These are phyloP conservation scores for Boulengeromyrus knoepffleri DNA, from an alignment of 2,113 vertebrate species.

Conservation along the genomic window DNA sequence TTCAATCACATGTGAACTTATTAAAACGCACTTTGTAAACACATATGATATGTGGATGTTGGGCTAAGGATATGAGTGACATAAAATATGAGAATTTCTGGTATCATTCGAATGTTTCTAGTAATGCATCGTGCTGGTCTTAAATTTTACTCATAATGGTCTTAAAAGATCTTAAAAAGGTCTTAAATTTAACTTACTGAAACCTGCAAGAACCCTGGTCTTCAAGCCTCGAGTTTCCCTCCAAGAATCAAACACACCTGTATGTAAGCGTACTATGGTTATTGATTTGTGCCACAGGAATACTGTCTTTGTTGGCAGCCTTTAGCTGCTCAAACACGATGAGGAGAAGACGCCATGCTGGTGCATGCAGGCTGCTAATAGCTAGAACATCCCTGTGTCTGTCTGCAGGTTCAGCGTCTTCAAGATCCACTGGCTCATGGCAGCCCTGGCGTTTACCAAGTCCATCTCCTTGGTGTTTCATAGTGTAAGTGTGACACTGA, in stretches of 20 bases:
- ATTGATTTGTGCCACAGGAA: neutral
- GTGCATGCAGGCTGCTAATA: neutral
- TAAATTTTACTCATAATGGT: too few relatives aligned
- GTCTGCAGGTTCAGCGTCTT: conserved; percentile 70
- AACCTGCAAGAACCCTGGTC: too few relatives aligned
- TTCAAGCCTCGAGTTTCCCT: neutral
- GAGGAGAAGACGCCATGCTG: neutral
- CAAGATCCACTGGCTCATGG: conserved; percentile 85
- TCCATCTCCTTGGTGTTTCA: conserved; percentile 70
- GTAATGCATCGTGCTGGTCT: too few relatives aligned
- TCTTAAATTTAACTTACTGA: too few relatives aligned
- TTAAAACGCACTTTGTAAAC: too few relatives aligned
- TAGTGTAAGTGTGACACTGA: conserved; percentile 57
- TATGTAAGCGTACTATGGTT: neutral
- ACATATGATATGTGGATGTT: too few relatives aligned
- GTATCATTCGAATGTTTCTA: too few relatives aligned
- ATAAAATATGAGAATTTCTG: too few relatives aligned
- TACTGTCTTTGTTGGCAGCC: neutral
- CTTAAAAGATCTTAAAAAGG: too few relatives aligned
- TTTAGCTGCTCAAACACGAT: neutral
- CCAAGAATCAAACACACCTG: neutral
- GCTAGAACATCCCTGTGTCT: neutral
- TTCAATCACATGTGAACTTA: too few relatives aligned
- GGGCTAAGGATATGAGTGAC: too few relatives aligned
- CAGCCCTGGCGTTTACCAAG: conserved; percentile 73